Evolutionary conservation across 92 coral and sea anemone species (phyloP).

Genomic region (Galaxea fascicularis): DNA sequence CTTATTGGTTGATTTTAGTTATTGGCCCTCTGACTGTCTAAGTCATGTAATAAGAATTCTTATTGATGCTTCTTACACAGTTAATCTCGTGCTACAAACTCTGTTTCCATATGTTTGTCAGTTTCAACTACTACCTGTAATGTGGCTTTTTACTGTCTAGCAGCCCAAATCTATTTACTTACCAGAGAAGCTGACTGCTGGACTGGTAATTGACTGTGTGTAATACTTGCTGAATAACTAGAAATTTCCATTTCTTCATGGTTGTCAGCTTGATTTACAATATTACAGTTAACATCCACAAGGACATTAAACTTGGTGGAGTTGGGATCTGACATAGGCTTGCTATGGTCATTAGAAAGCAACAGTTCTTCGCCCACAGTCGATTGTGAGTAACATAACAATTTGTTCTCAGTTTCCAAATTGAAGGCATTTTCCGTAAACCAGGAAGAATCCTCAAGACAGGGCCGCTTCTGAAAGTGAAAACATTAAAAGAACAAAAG

Average conservation of each 20-base stretch:
- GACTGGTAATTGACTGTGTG: not conserved
- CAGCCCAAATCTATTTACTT: not conserved
- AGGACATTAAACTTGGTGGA: not conserved
- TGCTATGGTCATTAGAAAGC: not conserved
- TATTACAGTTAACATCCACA: conserved; percentile 13
- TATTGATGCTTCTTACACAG: no score
- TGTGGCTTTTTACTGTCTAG: no score
- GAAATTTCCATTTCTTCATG: conserved; percentile 26
- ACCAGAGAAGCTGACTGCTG: not conserved
- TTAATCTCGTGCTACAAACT: no score
- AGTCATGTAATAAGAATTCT: no score
- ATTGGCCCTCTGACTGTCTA: no score
- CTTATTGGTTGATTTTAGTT: no score
- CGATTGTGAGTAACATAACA: no score
- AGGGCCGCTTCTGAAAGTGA: conserved; percentile 42
- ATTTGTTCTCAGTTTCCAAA: conserved; percentile 23
- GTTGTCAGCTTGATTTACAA: not conserved
- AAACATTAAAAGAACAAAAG: not conserved
- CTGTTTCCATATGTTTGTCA: no score
- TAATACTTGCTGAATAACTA: not conserved
- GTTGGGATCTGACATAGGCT: not conserved
- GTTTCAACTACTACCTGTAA: no score
- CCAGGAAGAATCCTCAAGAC: conserved; percentile 31
- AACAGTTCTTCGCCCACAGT: not conserved
- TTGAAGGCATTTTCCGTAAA: conserved; percentile 5